A percentile compares a stretch with the other conserved stretches of the same genome.
Evolutionary conservation across 1,140 invertebrate genomes (phyloP).

Genomic region (Brachionus manjavacas): DNA sequence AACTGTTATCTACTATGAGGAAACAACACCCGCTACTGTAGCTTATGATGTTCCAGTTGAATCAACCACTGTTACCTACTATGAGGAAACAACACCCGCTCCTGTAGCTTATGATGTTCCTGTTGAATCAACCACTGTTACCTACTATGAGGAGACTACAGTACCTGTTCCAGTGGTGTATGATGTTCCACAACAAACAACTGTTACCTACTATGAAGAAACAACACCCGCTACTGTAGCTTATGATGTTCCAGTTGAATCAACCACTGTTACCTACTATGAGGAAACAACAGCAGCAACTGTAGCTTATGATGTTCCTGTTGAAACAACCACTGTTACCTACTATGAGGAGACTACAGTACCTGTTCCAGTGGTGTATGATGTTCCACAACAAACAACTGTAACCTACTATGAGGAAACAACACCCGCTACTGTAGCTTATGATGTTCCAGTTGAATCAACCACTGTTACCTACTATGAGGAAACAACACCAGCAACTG

Average conservation of each 20-base stretch:
- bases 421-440: too few relatives aligned
- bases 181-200: neutral
- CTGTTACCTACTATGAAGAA: neutral
- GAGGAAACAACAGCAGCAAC: neutral
- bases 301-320: neutral
- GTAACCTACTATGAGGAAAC: too few relatives aligned
- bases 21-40: neutral
- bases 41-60: neutral
- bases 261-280: neutral
- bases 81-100: neutral
- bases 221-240: neutral
- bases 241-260: neutral
- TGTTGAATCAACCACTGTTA: neutral
- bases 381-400: too few relatives aligned
- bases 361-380: too few relatives aligned
- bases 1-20: neutral
- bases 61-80: neutral
- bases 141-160: conserved; percentile 10
- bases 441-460: too few relatives aligned
- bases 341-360: neutral
- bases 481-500: too few relatives aligned
- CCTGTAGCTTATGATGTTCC: neutral
- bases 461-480: too few relatives aligned
- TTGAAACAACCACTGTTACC: neutral
- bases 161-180: neutral